A percentile compares a stretch with the other conserved stretches of the same genome.
phyloP scores from a whole-genome alignment of 2,113 vertebrate species.

The Apus apus region DNA sequence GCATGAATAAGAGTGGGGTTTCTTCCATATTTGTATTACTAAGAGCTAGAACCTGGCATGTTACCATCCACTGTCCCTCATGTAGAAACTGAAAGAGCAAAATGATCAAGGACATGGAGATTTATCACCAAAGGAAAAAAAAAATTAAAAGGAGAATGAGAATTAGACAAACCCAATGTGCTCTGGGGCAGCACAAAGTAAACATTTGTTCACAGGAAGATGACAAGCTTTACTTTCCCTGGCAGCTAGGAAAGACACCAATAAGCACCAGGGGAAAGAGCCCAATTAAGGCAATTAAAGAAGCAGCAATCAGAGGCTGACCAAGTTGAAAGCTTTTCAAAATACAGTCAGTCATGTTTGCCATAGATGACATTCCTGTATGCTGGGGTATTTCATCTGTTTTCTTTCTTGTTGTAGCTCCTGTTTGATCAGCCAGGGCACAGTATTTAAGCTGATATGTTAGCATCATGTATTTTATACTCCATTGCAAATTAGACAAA shows the following conservation, averaged over 20 bases:
- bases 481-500: background rate
- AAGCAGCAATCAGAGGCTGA: background rate
- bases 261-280: background rate
- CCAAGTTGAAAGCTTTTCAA: background rate
- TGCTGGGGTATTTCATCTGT: background rate
- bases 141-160: background rate
- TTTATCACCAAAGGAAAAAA: background rate
- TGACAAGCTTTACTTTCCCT: background rate
- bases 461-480: background rate
- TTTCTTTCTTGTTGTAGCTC: background rate
- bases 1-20: background rate
- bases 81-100: background rate
- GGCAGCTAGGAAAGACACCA: background rate
- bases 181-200: background rate
- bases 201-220: background rate
- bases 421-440: background rate
- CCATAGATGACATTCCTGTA: background rate
- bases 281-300: background rate
- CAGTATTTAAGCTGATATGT: background rate
- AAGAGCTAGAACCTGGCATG: background rate
- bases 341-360: background rate
- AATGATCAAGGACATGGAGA: background rate
- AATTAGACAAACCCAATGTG: background rate
- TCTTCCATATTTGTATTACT: background rate
- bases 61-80: background rate